Conservation (phyloP, 2,888 invertebrate genomes). For the Caenorhabditis sulstoni region DNA sequence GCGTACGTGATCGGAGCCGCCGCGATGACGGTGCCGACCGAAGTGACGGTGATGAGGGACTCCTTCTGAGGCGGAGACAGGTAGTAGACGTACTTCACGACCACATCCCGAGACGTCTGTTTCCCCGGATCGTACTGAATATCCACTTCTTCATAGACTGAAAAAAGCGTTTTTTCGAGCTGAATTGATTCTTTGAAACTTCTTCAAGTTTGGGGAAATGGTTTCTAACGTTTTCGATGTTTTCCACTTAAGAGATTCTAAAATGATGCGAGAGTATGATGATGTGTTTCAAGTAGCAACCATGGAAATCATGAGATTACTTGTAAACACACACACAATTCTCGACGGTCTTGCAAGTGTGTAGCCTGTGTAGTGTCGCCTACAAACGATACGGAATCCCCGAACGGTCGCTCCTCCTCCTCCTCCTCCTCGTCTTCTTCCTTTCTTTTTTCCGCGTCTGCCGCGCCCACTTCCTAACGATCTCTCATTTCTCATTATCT, state of each 20-base stretch:
- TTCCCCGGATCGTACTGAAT: conserved; percentile 45
- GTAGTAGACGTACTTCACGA: conserved; percentile 59
- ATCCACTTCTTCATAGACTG: conserved; percentile 62
- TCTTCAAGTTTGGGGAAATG: no score
- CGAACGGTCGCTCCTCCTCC: conserved; percentile 11
- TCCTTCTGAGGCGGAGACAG: conserved; percentile 67
- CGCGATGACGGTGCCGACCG: conserved; percentile 63
- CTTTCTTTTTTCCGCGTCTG: background rate
- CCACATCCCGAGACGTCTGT: conserved; percentile 40
- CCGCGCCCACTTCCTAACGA: conserved; percentile 27
- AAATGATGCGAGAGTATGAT: no score
- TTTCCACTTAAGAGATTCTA: background rate
- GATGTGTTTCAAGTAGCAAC: no score
- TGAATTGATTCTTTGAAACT: no score
- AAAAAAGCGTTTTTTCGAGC: no score
- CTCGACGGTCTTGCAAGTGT: conserved; percentile 22
- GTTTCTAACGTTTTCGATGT: no score
- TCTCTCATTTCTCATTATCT: conserved; percentile 13
- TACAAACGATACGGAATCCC: conserved; percentile 45
- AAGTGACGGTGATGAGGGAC: conserved; percentile 59
- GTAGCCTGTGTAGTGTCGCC: conserved; percentile 44
- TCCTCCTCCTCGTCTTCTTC: conserved; percentile 3
- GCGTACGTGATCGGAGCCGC: conserved; percentile 59
- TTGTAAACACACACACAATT: conserved; percentile 3
- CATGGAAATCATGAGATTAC: background rate